phyloP scores from a whole-genome alignment of 2,888 invertebrate genomes.

The Blastobasis lacticolella region DNA sequence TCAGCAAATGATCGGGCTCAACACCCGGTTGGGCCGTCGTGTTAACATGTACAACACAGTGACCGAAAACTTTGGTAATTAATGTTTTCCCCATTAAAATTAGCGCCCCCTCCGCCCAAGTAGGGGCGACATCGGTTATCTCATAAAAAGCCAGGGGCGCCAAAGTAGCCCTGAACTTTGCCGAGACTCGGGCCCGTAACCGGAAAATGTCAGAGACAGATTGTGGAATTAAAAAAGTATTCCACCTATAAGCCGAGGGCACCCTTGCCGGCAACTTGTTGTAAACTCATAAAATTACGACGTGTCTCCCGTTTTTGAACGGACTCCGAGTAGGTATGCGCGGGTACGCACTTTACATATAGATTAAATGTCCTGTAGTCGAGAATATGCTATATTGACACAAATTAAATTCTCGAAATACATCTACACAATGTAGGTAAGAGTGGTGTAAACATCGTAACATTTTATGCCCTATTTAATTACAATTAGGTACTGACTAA shows the following conservation, averaged over 20 bases:
- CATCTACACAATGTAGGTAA: too few species aligned
- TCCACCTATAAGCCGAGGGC: not conserved
- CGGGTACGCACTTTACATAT: too few species aligned
- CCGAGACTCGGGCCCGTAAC: constrained; percentile 15
- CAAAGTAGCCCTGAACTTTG: constrained; percentile 24
- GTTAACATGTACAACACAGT: not conserved
- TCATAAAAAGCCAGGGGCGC: constrained; percentile 20
- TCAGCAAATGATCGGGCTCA: too few species aligned
- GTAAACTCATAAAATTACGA: too few species aligned
- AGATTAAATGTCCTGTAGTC: too few species aligned
- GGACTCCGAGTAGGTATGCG: not conserved
- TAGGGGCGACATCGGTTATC: constrained; percentile 26
- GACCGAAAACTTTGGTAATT: constrained; percentile 31
- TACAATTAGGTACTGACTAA: too few species aligned
- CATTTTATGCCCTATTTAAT: too few species aligned
- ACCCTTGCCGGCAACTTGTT: too few species aligned
- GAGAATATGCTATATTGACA: too few species aligned
- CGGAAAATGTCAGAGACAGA: constrained; percentile 26
- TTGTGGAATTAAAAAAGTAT: constrained; percentile 16
- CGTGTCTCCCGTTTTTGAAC: not conserved
- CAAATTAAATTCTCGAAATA: too few species aligned
- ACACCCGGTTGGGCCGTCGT: too few species aligned
- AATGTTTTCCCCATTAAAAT: constrained; percentile 38
- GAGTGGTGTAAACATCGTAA: too few species aligned
- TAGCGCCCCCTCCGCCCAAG: constrained; percentile 27